Percentiles rank a stretch among this genome's conserved stretches.
These are phyloP conservation scores for Chydorus sphaericus DNA, from an alignment of 2,888 invertebrate genomes.

Conservation along the genomic window DNA sequence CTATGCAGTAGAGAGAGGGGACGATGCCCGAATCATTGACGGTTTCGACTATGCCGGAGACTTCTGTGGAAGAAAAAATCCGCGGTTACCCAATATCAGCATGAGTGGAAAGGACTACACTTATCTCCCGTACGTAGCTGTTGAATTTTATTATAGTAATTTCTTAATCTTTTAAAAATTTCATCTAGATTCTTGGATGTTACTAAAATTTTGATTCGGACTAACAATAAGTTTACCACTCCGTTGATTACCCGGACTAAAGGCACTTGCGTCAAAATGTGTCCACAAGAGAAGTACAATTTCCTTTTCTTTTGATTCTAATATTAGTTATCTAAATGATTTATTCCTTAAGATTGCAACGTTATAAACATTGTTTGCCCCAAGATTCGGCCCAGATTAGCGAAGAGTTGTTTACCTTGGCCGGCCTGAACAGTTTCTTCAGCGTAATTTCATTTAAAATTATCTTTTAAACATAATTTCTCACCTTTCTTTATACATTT, in stretches of 20 bases:
- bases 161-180: no score
- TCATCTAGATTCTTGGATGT: no score
- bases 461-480: no score
- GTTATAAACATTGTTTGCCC: no score
- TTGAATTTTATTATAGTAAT: no score
- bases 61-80: slow-evolving; percentile 41
- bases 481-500: no score
- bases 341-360: no score
- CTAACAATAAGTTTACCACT: no score
- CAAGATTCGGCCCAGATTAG: slow-evolving; percentile 28
- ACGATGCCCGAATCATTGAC: slow-evolving; percentile 40
- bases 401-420: slow-evolving; percentile 32
- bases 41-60: slow-evolving; percentile 49
- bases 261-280: neutral
- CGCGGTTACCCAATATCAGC: slow-evolving; percentile 23
- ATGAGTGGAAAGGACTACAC: slow-evolving; percentile 31
- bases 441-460: slow-evolving; percentile 28
- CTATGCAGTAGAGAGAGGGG: slow-evolving; percentile 35
- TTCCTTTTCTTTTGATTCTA: no score
- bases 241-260: no score
- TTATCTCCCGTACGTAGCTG: neutral
- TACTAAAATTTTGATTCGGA: neutral
- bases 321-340: no score
- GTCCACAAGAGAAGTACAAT: neutral
- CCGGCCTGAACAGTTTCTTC: slow-evolving; percentile 37